Base-by-base conservation (phyloP, 1,140 invertebrate genomes). In the Dryas iulia region DNA sequence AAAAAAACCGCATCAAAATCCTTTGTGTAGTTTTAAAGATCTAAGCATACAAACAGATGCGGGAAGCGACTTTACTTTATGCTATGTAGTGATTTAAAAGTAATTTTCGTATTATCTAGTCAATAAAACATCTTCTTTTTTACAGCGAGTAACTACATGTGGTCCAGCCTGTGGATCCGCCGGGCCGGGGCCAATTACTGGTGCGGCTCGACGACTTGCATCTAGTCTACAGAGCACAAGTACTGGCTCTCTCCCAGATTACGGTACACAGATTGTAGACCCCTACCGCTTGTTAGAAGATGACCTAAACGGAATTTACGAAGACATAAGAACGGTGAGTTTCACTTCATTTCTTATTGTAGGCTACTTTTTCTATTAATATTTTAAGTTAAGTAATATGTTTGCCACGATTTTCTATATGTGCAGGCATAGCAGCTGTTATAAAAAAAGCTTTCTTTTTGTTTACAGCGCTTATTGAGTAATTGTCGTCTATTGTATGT, bases 211-310 rank as follows among this genome's bases (percentile, higher is more conserved):
- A 73, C 83, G 92, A 59, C 84, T 87, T 26, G 91, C 86, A 25
- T 90, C 85, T 82, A 85, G 86, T 74, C 83, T 89, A n/a, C 85
- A 91, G 71, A 90, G 88, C 81, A 91, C 89, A 93, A 96, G 85
- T 95, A 95, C 95, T 5, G 96, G 96, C 76, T 95, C 96, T 18
- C 92, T 96, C 73, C 94, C 95, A 14, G 95, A 96, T 78, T 95
- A 95, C 75, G 88, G 92, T 71, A 94, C 95, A 89, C 89, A 90
- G 77, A 84, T 90, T 72, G 93, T 97, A 61, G 96, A 98, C 91
- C 97, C 97, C 71, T 98, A 98, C 83, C 94, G 95, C 79, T 93
- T 98, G 53, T 93, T 97, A 53, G 96, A 97, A 74, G 95, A 96
- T 77, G 97, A 98, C 78, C 93, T 98, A 52, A 95, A 96, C 82